A percentile compares a stretch with the other conserved stretches of the same genome.
phyloP scores from a whole-genome alignment of 1,140 invertebrate genomes.

The Nasonia giraulti region DNA sequence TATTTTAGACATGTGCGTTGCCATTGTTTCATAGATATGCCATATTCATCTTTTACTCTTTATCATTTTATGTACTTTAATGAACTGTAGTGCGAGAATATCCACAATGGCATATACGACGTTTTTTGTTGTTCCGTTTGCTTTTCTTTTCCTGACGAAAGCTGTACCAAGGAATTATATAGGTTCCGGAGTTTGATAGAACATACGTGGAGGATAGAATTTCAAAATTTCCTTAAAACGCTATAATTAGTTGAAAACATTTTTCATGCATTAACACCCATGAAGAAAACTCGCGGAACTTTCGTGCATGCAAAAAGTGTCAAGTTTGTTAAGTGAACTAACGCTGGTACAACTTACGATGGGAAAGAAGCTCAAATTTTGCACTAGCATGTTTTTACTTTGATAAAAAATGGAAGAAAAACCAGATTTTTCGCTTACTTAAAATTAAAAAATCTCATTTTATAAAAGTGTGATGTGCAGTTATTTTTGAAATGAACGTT shows the following conservation, averaged over 20 bases:
- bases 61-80: background rate
- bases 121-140: conserved; percentile 49
- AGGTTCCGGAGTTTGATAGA: conserved; percentile 6
- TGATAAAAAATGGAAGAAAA: background rate
- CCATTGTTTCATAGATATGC: background rate
- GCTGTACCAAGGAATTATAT: conserved; percentile 27
- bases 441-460: background rate
- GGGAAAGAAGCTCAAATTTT: background rate
- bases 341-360: conserved; percentile 14
- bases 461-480: background rate
- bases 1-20: too few species aligned
- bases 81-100: background rate
- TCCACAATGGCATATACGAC: too few species aligned
- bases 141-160: conserved; percentile 24
- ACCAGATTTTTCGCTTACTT: background rate
- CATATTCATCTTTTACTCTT: background rate
- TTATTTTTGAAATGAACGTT: background rate
- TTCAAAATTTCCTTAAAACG: conserved; percentile 11
- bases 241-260: conserved; percentile 2
- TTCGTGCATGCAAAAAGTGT: background rate
- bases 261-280: conserved; percentile 20
- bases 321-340: background rate
- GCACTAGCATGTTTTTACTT: background rate
- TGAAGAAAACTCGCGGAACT: conserved; percentile 11
- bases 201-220: conserved; percentile 16